Base-by-base conservation (phyloP, 2,888 invertebrate genomes). In the Shargacucullia verbasci region DNA sequence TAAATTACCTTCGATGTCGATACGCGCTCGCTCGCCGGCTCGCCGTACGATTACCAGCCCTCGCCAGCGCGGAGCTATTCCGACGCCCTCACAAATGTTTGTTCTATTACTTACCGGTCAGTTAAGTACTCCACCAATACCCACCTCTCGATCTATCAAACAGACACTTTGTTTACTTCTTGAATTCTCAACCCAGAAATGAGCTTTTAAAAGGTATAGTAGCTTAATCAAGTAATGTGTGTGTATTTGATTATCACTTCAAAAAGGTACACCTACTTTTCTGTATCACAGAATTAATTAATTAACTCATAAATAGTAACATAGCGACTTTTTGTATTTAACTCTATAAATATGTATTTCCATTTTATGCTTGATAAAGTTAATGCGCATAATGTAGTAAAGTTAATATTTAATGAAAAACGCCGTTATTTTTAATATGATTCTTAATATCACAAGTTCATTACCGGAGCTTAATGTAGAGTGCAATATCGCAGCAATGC, bases 1-100 rank as follows among this genome's bases (percentile, higher is more conserved):
- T 90, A 87, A 89, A 89, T 91, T 90, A 90, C 87, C 80, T 81
- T 75, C 82, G 79, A 81, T 81, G 81, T 74, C 82, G 87, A 88
- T 88, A 89, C 78, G 79, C 69, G 80, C 76, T 77, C 80, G 79
- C 79, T 81, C 78, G 25, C 78, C 73, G 80, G 79, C 79, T 81
- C 78, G 25, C 78, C 73, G 80, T 56, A 76, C 82, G 83, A 83
- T 78, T 84, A 83, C 82, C 78, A 81, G 80, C 80, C 79, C 79
- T 80, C 74, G 71, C 71, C 57, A 60, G 61, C 55, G 66, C 60
- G 9, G 66, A 73, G 75, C 63, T 72, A 80, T 82, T 78, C 74
- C 77, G 67, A 82, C 80, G 83, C 83, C 84, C 80, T 82, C 79
- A 78, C 81, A 70, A 80, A 83, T 91, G 86, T 92, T 91, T 92